Conservation (phyloP, 2,797 vertebrate genomes). For the Chaenodraco wilsoni region DNA sequence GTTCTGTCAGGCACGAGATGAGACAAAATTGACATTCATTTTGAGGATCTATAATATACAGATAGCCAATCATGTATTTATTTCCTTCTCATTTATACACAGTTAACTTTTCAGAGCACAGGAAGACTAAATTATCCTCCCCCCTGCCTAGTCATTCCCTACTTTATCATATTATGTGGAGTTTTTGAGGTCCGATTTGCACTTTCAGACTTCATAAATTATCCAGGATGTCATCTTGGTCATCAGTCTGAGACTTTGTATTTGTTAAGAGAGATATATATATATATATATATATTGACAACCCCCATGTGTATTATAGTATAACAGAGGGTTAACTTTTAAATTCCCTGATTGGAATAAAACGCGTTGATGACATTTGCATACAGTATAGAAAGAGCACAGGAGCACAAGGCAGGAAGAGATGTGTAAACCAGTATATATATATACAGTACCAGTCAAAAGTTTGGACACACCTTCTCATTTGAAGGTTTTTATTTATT, state of each 20-base stretch:
- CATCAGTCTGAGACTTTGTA: slow-evolving; percentile 7
- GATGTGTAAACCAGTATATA: no score
- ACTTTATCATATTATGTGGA: slow-evolving; percentile 27
- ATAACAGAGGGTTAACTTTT: neutral
- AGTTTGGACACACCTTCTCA: no score
- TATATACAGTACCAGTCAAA: no score
- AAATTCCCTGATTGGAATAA: no score
- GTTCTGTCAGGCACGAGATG: slow-evolving; percentile 75
- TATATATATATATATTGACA: neutral
- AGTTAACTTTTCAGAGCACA: slow-evolving; percentile 52
- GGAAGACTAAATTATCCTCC: slow-evolving; percentile 59
- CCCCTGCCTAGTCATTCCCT: slow-evolving; percentile 27
- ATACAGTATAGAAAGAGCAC: no score
- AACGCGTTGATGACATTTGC: no score
- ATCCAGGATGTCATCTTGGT: slow-evolving; percentile 22
- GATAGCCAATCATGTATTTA: slow-evolving; percentile 66
- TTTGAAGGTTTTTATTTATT: no score
- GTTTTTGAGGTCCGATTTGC: slow-evolving; percentile 31
- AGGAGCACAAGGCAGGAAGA: no score
- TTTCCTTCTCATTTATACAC: slow-evolving; percentile 51
- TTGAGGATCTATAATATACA: slow-evolving; percentile 63
- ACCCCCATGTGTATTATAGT: neutral
- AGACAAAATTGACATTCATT: slow-evolving; percentile 72
- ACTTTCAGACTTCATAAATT: slow-evolving; percentile 38
- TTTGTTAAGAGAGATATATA: neutral